Percentiles rank a stretch among this genome's conserved stretches.
phyloP scores from a whole-genome alignment of 2,797 vertebrate genomes.

The Sebastes steindachneri region DNA sequence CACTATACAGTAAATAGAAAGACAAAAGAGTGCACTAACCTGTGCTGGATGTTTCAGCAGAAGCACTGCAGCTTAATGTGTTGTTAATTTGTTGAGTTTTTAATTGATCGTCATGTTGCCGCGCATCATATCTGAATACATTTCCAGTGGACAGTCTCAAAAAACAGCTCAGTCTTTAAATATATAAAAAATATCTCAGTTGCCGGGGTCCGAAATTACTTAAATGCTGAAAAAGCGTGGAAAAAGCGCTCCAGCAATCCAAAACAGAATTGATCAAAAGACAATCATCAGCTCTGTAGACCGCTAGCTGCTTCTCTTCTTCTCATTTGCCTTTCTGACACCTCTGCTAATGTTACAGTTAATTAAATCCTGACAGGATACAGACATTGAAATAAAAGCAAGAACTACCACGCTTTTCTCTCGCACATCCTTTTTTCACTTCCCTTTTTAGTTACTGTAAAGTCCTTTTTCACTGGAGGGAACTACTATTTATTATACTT shows the following conservation, averaged over 20 bases:
- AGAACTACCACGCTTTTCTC: background rate
- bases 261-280: background rate
- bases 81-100: background rate
- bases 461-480: background rate
- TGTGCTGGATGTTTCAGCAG: slow-evolving; percentile 1
- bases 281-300: background rate
- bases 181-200: background rate
- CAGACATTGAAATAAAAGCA: slow-evolving; percentile 22
- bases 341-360: background rate
- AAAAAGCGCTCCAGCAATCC: background rate
- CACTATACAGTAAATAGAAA: background rate
- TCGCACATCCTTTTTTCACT: slow-evolving; percentile 65
- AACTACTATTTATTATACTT: background rate
- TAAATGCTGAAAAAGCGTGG: background rate
- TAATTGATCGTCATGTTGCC: background rate
- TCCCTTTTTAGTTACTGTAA: slow-evolving; percentile 19
- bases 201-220: background rate
- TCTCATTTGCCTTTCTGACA: background rate
- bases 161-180: background rate
- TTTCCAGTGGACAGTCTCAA: background rate
- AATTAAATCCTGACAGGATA: background rate
- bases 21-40: slow-evolving; percentile 36
- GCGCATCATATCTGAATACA: background rate
- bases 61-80: background rate
- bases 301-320: background rate